Percentiles rank a stretch among this genome's conserved stretches.
Conservation (phyloP, 1,140 invertebrate species). For the Armadillidium nasatum region DNA sequence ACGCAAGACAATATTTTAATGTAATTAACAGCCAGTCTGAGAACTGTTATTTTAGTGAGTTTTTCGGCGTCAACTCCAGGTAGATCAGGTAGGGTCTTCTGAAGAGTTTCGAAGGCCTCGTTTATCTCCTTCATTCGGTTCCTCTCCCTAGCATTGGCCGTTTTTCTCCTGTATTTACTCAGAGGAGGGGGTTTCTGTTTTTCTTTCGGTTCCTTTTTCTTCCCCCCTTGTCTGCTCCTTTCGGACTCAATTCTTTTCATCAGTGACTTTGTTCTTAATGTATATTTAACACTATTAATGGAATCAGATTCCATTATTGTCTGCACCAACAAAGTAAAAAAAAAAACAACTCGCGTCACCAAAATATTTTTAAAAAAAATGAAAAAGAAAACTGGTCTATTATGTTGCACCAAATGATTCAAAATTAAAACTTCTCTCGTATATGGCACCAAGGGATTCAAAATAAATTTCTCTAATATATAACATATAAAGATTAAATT, state of each 20-base stretch:
- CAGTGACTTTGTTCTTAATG: slow-evolving; percentile 54
- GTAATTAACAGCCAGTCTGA: slow-evolving; percentile 81
- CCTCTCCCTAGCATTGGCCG: slow-evolving; percentile 80
- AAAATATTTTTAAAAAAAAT: too few species aligned
- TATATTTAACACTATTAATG: slow-evolving; percentile 50
- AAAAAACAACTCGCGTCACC: too few species aligned
- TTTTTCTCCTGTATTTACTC: slow-evolving; percentile 82
- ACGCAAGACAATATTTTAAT: slow-evolving; percentile 62
- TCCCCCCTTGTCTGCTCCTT: slow-evolving; percentile 46
- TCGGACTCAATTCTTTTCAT: slow-evolving; percentile 55
- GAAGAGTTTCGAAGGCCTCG: slow-evolving; percentile 72
- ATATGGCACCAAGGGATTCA: too few species aligned
- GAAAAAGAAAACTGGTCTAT: too few species aligned
- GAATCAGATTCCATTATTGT: background rate
- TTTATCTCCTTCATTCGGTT: slow-evolving; percentile 84
- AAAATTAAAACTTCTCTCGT: too few species aligned
- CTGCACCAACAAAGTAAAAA: background rate
- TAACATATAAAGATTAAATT: too few species aligned
- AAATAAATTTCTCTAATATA: too few species aligned
- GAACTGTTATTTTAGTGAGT: slow-evolving; percentile 80
- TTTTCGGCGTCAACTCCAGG: slow-evolving; percentile 58
- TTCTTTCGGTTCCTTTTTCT: slow-evolving; percentile 50
- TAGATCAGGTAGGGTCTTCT: slow-evolving; percentile 64
- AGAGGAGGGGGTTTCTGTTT: slow-evolving; percentile 72
- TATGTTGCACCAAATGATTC: too few species aligned